phyloP scores from a whole-genome alignment of 2,113 vertebrate genomes.

The Tapirus terrestris region DNA sequence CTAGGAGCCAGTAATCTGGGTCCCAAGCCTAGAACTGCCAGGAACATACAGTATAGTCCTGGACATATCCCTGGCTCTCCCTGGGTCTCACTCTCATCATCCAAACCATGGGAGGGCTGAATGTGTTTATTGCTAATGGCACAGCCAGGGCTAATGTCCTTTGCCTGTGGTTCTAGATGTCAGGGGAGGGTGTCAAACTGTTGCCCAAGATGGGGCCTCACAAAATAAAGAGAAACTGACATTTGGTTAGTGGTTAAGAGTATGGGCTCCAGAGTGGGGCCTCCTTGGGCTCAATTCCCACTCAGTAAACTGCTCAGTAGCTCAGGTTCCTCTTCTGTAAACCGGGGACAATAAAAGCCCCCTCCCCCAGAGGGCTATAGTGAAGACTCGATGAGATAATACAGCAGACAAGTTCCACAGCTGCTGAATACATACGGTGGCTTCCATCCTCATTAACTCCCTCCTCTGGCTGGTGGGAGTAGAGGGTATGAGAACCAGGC shows the following conservation, averaged over 20 bases:
- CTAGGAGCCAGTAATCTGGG: background rate
- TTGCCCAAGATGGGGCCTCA: background rate
- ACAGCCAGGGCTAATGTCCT: background rate
- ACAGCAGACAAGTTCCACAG: background rate
- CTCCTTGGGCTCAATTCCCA: background rate
- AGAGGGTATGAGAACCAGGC: background rate
- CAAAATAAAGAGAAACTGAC: background rate
- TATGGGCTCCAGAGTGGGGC: background rate
- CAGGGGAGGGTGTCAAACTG: background rate
- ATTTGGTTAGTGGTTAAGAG: background rate
- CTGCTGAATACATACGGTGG: background rate
- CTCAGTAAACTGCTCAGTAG: background rate
- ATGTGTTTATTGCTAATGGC: background rate
- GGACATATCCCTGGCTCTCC: background rate
- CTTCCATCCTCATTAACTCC: background rate
- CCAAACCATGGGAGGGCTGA: background rate
- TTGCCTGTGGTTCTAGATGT: conserved; percentile 20
- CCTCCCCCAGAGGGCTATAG: background rate
- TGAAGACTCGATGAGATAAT: background rate
- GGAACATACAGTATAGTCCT: background rate
- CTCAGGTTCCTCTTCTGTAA: background rate
- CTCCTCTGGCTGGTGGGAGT: background rate
- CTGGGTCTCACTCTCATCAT: background rate
- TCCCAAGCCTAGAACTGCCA: background rate
- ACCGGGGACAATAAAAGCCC: background rate